phyloP scores from a whole-genome alignment of 2,888 invertebrate species.

The Glyphotaelius pellucidus region DNA sequence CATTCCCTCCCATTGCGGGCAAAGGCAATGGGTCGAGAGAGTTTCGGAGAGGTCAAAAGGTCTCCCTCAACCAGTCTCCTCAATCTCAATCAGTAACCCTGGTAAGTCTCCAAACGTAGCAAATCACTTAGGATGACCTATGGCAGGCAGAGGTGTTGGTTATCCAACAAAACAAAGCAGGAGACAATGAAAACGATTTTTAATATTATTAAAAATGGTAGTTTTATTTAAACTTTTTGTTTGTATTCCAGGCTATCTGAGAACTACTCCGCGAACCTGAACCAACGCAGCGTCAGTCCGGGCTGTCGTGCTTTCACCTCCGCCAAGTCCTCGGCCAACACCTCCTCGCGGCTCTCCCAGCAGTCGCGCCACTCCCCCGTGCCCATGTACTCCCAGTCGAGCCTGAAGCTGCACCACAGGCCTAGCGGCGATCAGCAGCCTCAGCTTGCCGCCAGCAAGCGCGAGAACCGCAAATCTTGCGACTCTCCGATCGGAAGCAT shows the following conservation, averaged over 20 bases:
- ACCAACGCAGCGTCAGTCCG: constrained; percentile 58
- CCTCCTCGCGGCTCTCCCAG: constrained; percentile 1
- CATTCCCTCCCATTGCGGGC: too few relatives aligned
- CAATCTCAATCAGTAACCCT: too few relatives aligned
- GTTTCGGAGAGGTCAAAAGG: too few relatives aligned
- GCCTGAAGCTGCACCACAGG: constrained; percentile 46
- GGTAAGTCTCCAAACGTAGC: too few relatives aligned
- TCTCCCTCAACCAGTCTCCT: too few relatives aligned
- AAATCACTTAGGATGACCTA: too few relatives aligned
- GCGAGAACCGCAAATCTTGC: constrained; percentile 21
- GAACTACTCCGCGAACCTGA: constrained; percentile 53
- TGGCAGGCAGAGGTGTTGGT: too few relatives aligned
- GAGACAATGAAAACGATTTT: too few relatives aligned
- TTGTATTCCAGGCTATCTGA: constrained; percentile 57
- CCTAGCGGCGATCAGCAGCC: constrained; percentile 19
- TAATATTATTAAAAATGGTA: background rate
- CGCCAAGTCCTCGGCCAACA: constrained; percentile 17
- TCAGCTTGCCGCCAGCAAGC: background rate
- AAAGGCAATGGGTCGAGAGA: too few relatives aligned
- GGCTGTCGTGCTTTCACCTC: constrained; percentile 58
- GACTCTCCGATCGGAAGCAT: constrained; percentile 4
- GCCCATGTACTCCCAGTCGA: constrained; percentile 42
- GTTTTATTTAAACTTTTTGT: constrained; percentile 57
- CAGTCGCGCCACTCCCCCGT: constrained; percentile 39
- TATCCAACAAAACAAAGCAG: too few relatives aligned